These are phyloP conservation scores for Helicoverpa armigera DNA, from an alignment of 1,140 invertebrate species.

Conservation along the genomic window DNA sequence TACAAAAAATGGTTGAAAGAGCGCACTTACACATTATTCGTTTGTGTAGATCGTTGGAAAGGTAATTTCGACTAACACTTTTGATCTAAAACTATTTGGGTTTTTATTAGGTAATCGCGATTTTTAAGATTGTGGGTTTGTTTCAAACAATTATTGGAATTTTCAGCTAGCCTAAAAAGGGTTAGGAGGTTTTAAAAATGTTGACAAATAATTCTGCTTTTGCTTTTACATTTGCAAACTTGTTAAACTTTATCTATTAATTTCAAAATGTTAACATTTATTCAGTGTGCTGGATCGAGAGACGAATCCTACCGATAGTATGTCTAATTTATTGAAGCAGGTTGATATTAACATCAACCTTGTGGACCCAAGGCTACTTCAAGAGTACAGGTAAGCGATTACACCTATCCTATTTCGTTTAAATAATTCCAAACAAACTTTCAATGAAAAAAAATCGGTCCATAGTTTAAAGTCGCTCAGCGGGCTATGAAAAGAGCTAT, in stretches of 20 bases:
- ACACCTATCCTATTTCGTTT: background rate
- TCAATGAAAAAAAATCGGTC: too few relatives aligned
- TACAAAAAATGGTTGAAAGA: constrained; percentile 51
- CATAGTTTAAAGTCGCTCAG: too few relatives aligned
- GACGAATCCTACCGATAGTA: background rate
- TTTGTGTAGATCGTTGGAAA: constrained; percentile 58
- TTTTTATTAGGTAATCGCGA: too few relatives aligned
- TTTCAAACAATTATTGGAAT: too few relatives aligned
- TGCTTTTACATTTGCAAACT: too few relatives aligned
- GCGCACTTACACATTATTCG: constrained; percentile 51
- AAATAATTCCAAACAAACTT: too few relatives aligned
- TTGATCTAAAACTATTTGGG: too few relatives aligned
- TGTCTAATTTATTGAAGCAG: constrained; percentile 26
- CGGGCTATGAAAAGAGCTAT: too few relatives aligned
- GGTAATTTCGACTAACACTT: constrained; percentile 50
- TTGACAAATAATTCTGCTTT: too few relatives aligned
- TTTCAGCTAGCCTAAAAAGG: too few relatives aligned
- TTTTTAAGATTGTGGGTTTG: too few relatives aligned
- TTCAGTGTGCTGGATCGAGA: constrained; percentile 40
- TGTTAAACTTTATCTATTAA: background rate
- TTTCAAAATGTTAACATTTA: background rate
- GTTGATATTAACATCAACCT: constrained; percentile 14
- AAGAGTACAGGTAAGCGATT: constrained; percentile 39
- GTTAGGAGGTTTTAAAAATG: too few relatives aligned
- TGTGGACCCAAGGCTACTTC: background rate